Conservation (phyloP, 2,797 vertebrate genomes). For the Anableps anableps region DNA sequence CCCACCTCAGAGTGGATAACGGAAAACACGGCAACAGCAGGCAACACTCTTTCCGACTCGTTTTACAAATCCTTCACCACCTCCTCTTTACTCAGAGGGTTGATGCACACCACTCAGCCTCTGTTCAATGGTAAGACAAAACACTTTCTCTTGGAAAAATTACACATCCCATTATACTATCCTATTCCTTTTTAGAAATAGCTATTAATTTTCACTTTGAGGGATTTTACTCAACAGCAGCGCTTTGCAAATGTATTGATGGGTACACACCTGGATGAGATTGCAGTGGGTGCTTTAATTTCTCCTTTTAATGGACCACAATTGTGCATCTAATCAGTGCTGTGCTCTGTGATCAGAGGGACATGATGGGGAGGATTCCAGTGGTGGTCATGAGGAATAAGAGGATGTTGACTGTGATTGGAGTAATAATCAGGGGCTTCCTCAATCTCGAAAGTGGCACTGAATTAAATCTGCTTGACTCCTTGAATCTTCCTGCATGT, state of each 20-base stretch:
- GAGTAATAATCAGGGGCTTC: constrained; percentile 23
- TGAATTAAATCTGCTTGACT: constrained; percentile 26
- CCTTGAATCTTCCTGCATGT: constrained; percentile 13
- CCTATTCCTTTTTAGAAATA: background rate
- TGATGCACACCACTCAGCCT: constrained; percentile 90
- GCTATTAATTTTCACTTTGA: background rate
- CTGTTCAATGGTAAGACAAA: constrained; percentile 90
- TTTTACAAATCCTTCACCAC: constrained; percentile 71
- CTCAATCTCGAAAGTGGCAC: constrained; percentile 5
- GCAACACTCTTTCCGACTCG: constrained; percentile 66
- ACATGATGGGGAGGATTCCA: constrained; percentile 29
- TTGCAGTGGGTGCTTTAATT: constrained; percentile 38
- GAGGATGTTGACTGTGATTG: constrained; percentile 18
- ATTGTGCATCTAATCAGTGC: constrained; percentile 37
- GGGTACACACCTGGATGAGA: constrained; percentile 33
- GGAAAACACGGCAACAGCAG: constrained; percentile 76
- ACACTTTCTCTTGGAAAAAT: constrained; percentile 28
- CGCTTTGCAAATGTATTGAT: constrained; percentile 5
- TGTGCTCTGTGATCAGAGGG: constrained; percentile 23
- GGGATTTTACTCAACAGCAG: constrained; percentile 6
- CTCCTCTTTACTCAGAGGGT: constrained; percentile 79
- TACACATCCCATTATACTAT: background rate
- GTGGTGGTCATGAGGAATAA: constrained; percentile 5
- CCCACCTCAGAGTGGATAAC: constrained; percentile 81
- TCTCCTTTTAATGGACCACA: constrained; percentile 22